phyloP scores from a whole-genome alignment of 1,140 invertebrate genomes.

The Heterodera schachtii region DNA sequence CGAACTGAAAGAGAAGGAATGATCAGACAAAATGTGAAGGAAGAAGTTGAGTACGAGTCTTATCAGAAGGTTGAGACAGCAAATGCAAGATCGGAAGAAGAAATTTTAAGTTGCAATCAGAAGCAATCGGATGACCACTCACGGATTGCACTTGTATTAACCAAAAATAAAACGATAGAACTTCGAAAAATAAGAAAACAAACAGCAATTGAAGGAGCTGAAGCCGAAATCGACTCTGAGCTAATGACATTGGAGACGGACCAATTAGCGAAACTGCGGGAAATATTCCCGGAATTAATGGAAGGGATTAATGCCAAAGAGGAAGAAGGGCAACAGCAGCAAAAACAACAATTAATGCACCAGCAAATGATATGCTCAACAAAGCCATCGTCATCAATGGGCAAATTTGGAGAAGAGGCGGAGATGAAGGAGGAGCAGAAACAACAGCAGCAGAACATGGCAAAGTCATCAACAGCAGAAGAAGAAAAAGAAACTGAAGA shows the following conservation, averaged over 20 bases:
- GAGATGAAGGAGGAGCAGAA: background rate
- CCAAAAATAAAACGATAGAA: background rate
- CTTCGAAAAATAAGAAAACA: background rate
- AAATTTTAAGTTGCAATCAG: background rate
- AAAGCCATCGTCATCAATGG: background rate
- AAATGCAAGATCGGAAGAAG: background rate
- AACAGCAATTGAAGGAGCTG: background rate
- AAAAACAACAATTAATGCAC: background rate
- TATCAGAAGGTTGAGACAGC: too few species aligned
- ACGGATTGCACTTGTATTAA: conserved; percentile 9
- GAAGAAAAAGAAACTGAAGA: background rate
- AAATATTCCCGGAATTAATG: conserved; percentile 12
- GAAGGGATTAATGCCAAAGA: background rate
- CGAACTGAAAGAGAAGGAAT: background rate
- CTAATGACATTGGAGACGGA: background rate
- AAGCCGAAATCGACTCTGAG: background rate
- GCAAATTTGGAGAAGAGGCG: background rate
- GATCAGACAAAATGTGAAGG: background rate
- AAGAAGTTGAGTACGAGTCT: background rate
- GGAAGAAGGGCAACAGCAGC: background rate
- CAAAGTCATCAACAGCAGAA: background rate
- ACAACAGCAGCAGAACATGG: background rate
- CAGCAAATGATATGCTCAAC: background rate
- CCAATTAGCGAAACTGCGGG: conserved; percentile 15
- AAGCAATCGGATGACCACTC: conserved; percentile 6